Base-by-base conservation (phyloP, 2,797 vertebrate genomes). In the Melopsittacus undulatus region DNA sequence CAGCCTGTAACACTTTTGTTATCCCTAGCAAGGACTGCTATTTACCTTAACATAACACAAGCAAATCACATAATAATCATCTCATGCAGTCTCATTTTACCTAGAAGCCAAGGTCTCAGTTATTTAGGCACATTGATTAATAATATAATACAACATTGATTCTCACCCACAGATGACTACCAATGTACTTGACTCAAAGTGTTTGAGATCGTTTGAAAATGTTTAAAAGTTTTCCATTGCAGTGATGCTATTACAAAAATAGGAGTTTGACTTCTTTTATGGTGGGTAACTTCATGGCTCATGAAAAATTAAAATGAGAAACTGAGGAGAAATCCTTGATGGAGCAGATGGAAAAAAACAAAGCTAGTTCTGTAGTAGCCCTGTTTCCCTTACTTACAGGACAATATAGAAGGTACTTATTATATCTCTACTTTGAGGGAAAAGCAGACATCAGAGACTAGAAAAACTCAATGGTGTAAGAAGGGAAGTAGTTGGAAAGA, bases 401-500 rank as follows among this genome's bases (percentile, higher is more conserved):
- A 73, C 59, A 75, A n/a, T 80, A 67, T 5, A 77, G 75, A 72
- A 92, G 5, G 21, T 27, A 64, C 13, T 66, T 59, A 27, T 69
- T 92, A 75, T 54, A 62, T n/a, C 57, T 43, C 84, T 76, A 52
- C 27, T 78, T 76, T 52, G 66, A 75, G 43, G 89, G 68, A 69
- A 92, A 95, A 78, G 46, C 56, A 86, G 43, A 38, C 81, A 43
- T 32, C 40, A 73, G 87, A 54, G 56, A 72, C 34, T 36, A 57
- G 87, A 84, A 84, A 87, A 88, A 46, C 56, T 86, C 80, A 94
- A 32, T 62, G 59, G 36, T 23, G 20, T 83, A 83, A 64, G 91
- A 87, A 80, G 40, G 21, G 46, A 94, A 92, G 64, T 83, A 80
- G 64, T 83, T 89, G 89, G 85, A 91, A 82, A 90, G 86, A 93